These are phyloP conservation scores for Axinella damicornis DNA, from an alignment of 37 sponge, comb jelly and placozoan genomes.

Conservation along the genomic window DNA sequence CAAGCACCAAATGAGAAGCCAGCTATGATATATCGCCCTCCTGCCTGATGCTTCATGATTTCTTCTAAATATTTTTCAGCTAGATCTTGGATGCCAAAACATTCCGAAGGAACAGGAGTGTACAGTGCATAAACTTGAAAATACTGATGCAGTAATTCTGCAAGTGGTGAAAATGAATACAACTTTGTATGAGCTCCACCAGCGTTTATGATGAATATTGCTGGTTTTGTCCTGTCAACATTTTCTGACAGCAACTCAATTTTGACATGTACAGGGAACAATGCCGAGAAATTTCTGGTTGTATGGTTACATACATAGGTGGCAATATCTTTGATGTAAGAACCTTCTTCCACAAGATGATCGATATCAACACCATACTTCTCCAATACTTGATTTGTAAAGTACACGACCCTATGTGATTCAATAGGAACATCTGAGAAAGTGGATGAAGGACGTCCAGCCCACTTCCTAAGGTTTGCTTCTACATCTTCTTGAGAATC, in stretches of 20 bases:
- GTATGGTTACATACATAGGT: no score
- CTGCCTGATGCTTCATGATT: not conserved
- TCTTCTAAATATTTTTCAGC: not conserved
- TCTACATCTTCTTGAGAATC: no score
- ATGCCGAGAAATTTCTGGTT: no score
- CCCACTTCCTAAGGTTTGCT: no score
- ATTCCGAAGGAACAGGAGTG: not conserved
- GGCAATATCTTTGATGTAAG: not conserved
- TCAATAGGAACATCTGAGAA: no score
- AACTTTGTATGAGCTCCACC: not conserved
- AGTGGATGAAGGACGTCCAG: no score
- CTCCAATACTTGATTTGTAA: no score
- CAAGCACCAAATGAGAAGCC: constrained; percentile 26
- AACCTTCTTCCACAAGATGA: not conserved
- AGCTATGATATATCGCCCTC: not conserved
- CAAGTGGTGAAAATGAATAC: constrained; percentile 1
- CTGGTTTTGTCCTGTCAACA: no score
- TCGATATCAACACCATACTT: not conserved
- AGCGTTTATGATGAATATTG: constrained; percentile 4
- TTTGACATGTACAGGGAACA: no score
- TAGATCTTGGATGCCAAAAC: not conserved
- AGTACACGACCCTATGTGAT: no score
- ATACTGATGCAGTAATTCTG: not conserved
- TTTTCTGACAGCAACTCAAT: no score
- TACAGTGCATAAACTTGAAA: not conserved